These are phyloP conservation scores for Platysternon megacephalum DNA, from an alignment of 2,113 vertebrate genomes.

Conservation along the genomic window DNA sequence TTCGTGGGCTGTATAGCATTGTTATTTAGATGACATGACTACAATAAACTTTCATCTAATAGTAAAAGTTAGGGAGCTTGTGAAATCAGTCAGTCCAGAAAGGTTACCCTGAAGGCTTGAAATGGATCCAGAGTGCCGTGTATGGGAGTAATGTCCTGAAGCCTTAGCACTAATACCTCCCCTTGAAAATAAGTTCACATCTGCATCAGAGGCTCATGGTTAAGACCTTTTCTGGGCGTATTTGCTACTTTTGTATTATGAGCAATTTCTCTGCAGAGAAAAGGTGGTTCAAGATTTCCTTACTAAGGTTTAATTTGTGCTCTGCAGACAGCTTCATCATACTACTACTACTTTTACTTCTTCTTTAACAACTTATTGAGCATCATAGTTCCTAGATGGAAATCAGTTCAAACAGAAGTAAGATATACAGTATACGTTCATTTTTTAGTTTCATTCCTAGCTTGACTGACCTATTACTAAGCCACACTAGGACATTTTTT, in stretches of 20 bases:
- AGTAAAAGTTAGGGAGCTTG: background rate
- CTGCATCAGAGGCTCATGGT: background rate
- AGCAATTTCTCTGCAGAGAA: background rate
- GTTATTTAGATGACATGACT: background rate
- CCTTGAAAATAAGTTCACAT: background rate
- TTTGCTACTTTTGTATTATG: background rate
- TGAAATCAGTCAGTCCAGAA: background rate
- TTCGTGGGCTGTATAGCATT: background rate
- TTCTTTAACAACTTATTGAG: background rate
- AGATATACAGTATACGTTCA: background rate
- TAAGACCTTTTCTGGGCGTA: background rate
- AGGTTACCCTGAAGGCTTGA: background rate
- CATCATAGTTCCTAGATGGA: background rate
- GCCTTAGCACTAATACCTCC: background rate
- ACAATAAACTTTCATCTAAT: background rate
- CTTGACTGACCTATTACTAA: background rate
- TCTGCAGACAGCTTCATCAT: background rate
- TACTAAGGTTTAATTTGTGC: background rate
- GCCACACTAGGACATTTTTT: background rate
- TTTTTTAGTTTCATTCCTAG: background rate
- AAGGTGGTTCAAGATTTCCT: accelerated
- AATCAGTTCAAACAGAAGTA: background rate
- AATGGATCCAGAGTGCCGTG: background rate
- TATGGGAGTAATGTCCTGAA: background rate
- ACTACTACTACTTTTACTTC: background rate